Base-by-base conservation (phyloP, 2,113 vertebrate species). In the Poeciliopsis turrubarensis region DNA sequence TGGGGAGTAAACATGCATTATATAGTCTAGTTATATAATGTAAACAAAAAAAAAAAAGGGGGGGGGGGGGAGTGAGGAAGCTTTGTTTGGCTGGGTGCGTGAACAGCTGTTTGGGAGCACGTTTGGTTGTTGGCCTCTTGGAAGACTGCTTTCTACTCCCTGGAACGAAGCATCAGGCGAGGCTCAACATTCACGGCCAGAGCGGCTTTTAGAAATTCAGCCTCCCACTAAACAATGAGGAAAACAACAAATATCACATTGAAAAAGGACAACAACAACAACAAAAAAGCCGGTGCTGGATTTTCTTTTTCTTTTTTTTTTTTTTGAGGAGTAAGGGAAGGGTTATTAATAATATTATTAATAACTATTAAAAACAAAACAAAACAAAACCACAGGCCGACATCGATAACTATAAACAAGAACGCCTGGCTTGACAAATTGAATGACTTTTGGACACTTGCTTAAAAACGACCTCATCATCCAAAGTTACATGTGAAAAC, bases 381-480 rank as follows among this genome's bases (percentile, higher is more conserved):
- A 84, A 37, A 37, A 37, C 34, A 37, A 37, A 37, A 37, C 84
- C 51, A 74, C 68, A 83, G 82, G 88, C 78, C 86, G 82, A 86
- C 70, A 85, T 71, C 29, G 84, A 82, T 32, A 69, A 72, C 68
- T 2, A 68, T 32, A 77, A 70, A 80, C 74, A 80, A 84, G 73
- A 86, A 85, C 34, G 67, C 60, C 73, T 65, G 29, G 67, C 57
- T 80, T 78, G 63, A 80, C 85, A 74, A 81, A 84, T n/a, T 9
- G 81, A 84, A 81, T 82, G 79, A 90, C 78, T 83, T 37, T 37
- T 72, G 60, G 78, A 87, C 60, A 86, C 79, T 79, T 84, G 80
- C 87, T 89, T 89, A 89, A 92, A 57, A 93, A 75, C 92, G 88
- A 92, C 93, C 94, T 95, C 95, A 94, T 95, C 87, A 93, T 95